Evolutionary conservation across 2,888 invertebrate species (phyloP), one percentile per base, ranked within the genome.

Genomic region (Scaptomyza tumidula): DNA sequence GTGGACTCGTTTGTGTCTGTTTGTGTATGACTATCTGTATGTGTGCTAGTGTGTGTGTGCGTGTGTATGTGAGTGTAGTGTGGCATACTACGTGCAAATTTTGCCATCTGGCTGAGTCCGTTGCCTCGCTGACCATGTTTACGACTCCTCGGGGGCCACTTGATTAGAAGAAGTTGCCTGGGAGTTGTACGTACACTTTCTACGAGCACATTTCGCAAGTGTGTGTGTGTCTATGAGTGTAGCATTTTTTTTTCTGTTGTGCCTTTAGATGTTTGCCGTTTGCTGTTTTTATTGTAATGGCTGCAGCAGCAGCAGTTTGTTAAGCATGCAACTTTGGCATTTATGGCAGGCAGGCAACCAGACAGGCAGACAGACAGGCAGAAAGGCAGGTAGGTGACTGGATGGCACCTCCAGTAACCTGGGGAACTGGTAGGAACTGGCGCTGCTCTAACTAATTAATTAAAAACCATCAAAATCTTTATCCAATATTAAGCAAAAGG

Each of bases 61-160:
- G 57, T 48, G 46, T 54, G 54, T 59, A 46, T 44, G 46, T 66
- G 69, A 53, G 53, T 41, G 37, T 45, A 33, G 10, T 11, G 53
- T 41, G 41, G 41, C 41, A 41, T 10, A 44, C 55, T 68, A 72
- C 72, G 86, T 70, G 84, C 84, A 83, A 70, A 53, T 65, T 80
- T 77, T 72, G 65, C 73, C 66, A 80, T 83, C 52, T 68, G 59
- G 71, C 16, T 41, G 41, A 75, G 71, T 59, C 55, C 50, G 57
- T 49, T 63, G 54, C 44, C 46, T 41, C 57, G 46, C 55, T 64
- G 76, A 69, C 63, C 71, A 88, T 87, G 85, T 86, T 86, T 86
- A 86, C 78, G 86, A 81, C 78, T 82, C 86, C 82, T 80, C 64
- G 74, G 86, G 85, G 86, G 71, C 87, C 79, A 86, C 85, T 86